phyloP scores from a whole-genome alignment of 2,797 vertebrate genomes.

The Anolis apletophallus region DNA sequence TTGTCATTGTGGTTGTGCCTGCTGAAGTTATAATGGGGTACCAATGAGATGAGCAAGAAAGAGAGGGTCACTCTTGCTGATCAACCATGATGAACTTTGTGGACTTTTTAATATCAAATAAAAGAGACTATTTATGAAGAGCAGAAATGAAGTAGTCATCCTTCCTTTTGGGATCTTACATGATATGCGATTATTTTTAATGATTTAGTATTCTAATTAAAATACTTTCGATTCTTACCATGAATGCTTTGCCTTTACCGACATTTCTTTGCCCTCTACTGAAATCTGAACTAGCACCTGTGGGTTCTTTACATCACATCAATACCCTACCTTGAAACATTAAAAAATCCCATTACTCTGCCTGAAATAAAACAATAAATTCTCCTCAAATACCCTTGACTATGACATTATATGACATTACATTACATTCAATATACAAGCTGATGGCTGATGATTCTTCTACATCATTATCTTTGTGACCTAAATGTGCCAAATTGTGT shows the following conservation, averaged over 20 bases:
- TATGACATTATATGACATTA: conserved; percentile 21
- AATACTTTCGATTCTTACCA: background rate
- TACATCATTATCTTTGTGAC: conserved; percentile 35
- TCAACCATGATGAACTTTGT: background rate
- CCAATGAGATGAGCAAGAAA: too few species aligned
- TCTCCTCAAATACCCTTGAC: conserved; percentile 17
- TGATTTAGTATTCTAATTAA: background rate
- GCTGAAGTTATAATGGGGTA: too few species aligned
- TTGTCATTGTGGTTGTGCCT: too few species aligned
- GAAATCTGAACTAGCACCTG: background rate
- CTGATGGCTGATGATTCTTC: conserved; percentile 35
- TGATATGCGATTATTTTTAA: background rate
- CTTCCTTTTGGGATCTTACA: background rate
- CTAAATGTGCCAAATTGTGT: conserved; percentile 26
- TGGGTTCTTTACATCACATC: background rate
- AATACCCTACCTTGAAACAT: background rate
- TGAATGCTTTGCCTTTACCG: background rate
- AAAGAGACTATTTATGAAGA: background rate
- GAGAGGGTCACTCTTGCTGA: too few species aligned
- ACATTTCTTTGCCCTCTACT: background rate
- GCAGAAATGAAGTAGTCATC: background rate
- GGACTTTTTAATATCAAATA: background rate
- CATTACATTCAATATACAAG: conserved; percentile 12
- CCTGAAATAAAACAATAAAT: conserved; percentile 29
- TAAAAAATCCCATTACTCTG: background rate